Conservation (phyloP, 2,888 invertebrate species). For the Dexiosoma caninum region DNA sequence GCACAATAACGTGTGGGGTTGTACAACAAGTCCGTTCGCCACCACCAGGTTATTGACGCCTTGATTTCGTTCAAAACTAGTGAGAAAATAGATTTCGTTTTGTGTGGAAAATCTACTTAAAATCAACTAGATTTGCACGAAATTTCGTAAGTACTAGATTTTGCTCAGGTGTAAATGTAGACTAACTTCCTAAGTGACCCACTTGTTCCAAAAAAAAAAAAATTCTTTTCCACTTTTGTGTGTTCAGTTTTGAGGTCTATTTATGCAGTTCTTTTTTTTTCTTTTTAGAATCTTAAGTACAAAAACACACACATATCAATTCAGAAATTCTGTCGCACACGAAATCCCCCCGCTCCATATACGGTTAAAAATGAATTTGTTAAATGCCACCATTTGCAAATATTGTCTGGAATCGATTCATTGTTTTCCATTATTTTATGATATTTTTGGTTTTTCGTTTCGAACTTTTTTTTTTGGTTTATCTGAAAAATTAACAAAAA, state of each 20-base stretch:
- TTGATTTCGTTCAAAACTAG: no score
- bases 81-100: no score
- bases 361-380: slow-evolving; percentile 65
- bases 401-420: slow-evolving; percentile 61
- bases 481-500: slow-evolving; percentile 24
- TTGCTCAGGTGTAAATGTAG: no score
- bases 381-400: slow-evolving; percentile 65
- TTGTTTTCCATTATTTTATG: slow-evolving; percentile 55
- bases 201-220: not conserved
- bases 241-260: not conserved
- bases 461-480: slow-evolving; percentile 28
- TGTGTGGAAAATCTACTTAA: no score
- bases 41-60: no score
- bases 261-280: slow-evolving; percentile 45
- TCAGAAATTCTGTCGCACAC: slow-evolving; percentile 21
- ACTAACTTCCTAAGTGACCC: not conserved
- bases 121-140: no score
- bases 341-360: slow-evolving; percentile 55
- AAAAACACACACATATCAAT: not conserved
- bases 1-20: no score
- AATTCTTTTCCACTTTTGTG: slow-evolving; percentile 20
- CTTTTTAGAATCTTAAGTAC: slow-evolving; percentile 31
- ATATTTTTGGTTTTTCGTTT: slow-evolving; percentile 46
- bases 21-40: no score
- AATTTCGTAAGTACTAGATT: no score